Conservation (phyloP, 37 sponge, comb jelly and placozoan genomes). For the Cliona cf. orientalis region DNA sequence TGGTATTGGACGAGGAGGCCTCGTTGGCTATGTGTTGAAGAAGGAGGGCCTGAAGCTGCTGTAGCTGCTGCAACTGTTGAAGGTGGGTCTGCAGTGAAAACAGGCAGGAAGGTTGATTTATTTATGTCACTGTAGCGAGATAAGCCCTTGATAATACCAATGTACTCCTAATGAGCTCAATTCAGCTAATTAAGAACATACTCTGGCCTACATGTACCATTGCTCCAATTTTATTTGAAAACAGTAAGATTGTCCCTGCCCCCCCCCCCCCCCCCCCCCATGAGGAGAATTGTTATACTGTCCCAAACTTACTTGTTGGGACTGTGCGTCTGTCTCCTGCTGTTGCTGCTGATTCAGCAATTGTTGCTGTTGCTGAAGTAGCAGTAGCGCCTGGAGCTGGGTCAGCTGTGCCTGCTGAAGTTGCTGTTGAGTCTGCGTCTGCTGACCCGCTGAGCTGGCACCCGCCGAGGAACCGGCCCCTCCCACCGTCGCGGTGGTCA, state of each 20-base stretch:
- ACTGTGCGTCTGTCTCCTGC: slow-evolving; percentile 40
- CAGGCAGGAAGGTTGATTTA: neutral
- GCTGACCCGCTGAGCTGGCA: neutral
- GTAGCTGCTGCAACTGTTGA: slow-evolving; percentile 75
- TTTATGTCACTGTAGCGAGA: too few species aligned
- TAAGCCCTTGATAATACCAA: too few species aligned
- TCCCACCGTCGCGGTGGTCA: neutral
- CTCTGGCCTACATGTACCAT: too few species aligned
- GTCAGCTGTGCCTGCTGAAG: slow-evolving; percentile 67
- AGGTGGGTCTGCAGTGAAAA: slow-evolving; percentile 4
- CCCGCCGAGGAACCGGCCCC: neutral
- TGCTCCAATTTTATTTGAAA: too few species aligned
- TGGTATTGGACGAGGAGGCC: slow-evolving; percentile 4
- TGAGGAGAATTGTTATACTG: too few species aligned
- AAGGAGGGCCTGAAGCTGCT: slow-evolving; percentile 73
- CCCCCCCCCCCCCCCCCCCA: too few species aligned
- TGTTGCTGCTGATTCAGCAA: slow-evolving; percentile 59
- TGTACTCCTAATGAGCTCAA: too few species aligned
- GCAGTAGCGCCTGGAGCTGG: slow-evolving; percentile 65
- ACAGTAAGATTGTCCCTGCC: too few species aligned
- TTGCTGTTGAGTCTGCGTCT: slow-evolving; percentile 2
- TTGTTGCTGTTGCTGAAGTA: slow-evolving; percentile 80
- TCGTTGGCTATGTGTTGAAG: slow-evolving; percentile 79
- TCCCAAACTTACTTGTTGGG: slow-evolving; percentile 43
- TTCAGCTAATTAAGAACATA: too few species aligned